A percentile compares a stretch with the other conserved stretches of the same genome.
phyloP scores from a whole-genome alignment of 2,888 invertebrate genomes.

The Acronicta aceris region DNA sequence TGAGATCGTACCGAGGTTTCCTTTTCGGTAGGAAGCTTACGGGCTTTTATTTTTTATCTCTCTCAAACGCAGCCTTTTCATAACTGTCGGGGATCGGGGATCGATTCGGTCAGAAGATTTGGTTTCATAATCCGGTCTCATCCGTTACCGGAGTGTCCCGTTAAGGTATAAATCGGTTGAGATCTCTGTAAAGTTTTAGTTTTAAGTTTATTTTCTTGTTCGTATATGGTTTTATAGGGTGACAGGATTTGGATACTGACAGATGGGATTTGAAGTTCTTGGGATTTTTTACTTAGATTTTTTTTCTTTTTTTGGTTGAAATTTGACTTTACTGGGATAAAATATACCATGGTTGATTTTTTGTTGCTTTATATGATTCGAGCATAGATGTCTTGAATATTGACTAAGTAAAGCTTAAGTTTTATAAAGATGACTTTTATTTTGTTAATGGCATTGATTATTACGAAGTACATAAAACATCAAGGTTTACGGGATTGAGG shows the following conservation, averaged over 20 bases:
- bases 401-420: no score
- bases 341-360: no score
- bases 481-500: no score
- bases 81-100: constrained; percentile 76
- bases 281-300: background rate
- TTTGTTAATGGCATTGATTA: no score
- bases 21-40: constrained; percentile 77
- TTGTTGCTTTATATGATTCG: no score
- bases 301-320: background rate
- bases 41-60: constrained; percentile 74
- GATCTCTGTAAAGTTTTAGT: constrained; percentile 34
- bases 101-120: constrained; percentile 78
- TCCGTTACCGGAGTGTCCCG: constrained; percentile 57
- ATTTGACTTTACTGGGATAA: background rate
- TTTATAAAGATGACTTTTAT: no score
- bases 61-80: constrained; percentile 80
- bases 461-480: no score
- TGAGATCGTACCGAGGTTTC: constrained; percentile 74
- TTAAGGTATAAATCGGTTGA: constrained; percentile 50
- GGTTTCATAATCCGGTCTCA: constrained; percentile 74
- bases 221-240: constrained; percentile 54
- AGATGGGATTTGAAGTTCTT: constrained; percentile 30
- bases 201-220: constrained; percentile 58
- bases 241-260: background rate
- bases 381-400: no score